Percentiles rank a stretch among this genome's conserved stretches.
Evolutionary conservation across 2,113 vertebrate species (phyloP).

Genomic region (Daubentonia madagascariensis): DNA sequence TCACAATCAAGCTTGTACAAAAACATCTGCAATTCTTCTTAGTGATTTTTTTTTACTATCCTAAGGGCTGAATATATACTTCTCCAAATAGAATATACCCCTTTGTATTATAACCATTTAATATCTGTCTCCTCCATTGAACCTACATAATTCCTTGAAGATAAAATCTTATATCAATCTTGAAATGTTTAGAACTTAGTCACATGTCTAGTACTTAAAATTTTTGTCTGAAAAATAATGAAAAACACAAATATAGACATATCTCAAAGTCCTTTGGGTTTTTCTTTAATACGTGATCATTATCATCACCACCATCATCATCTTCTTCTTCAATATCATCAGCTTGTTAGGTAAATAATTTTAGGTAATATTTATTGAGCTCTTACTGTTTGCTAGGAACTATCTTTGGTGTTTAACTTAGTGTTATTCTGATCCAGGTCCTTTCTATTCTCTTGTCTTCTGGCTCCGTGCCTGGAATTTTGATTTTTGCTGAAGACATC

Average conservation of each 20-base stretch:
- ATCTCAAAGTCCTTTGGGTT: neutral
- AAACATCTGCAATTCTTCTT: neutral
- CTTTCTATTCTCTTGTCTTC: neutral
- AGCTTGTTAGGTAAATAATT: neutral
- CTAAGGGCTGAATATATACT: neutral
- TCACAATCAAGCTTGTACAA: neutral
- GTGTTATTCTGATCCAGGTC: rapidly evolving
- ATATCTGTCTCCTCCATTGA: neutral
- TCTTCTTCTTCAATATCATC: neutral
- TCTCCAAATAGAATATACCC: neutral
- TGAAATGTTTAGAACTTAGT: neutral
- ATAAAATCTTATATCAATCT: neutral
- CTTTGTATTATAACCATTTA: neutral
- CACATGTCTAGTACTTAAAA: neutral
- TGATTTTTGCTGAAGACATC: neutral
- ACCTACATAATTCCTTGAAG: neutral
- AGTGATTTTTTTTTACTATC: neutral
- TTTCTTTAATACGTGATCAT: neutral
- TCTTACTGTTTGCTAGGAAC: neutral
- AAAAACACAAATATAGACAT: too few species aligned
- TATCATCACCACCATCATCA: neutral
- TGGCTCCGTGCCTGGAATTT: neutral
- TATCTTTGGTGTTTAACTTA: too few species aligned
- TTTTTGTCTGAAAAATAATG: neutral
- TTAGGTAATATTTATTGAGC: neutral